phyloP scores from a whole-genome alignment of 2,113 vertebrate genomes.

The Notarius quadriscutis region DNA sequence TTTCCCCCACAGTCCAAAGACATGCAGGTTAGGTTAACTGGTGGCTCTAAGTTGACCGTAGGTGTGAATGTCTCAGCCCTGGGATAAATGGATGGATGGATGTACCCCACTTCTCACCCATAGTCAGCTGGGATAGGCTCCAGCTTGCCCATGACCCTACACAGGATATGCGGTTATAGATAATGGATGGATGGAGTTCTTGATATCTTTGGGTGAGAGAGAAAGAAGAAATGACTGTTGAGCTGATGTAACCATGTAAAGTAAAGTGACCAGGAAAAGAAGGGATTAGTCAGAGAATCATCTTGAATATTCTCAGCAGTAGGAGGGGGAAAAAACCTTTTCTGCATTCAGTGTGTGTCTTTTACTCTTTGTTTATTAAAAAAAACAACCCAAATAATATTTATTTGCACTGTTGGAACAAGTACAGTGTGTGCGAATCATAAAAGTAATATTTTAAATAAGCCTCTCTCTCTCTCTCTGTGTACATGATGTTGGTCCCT shows the following conservation, averaged over 20 bases:
- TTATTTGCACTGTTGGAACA: slow-evolving; percentile 2
- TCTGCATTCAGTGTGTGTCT: not conserved
- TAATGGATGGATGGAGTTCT: too few relatives aligned
- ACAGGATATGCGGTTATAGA: too few relatives aligned
- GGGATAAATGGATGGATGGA: too few relatives aligned
- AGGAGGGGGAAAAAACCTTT: not conserved
- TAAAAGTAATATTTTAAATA: not conserved
- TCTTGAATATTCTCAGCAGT: not conserved
- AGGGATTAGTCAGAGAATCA: not conserved
- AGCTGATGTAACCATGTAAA: not conserved
- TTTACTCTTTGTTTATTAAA: not conserved
- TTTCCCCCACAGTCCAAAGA: too few relatives aligned
- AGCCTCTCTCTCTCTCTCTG: not conserved
- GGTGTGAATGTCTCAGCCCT: too few relatives aligned
- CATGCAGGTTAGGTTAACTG: too few relatives aligned
- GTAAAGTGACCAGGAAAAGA: not conserved
- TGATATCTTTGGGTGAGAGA: too few relatives aligned
- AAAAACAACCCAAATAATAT: not conserved
- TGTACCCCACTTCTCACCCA: too few relatives aligned
- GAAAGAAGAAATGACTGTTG: not conserved
- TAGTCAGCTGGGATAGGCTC: too few relatives aligned
- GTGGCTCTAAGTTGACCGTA: too few relatives aligned
- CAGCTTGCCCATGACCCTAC: too few relatives aligned
- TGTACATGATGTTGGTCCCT: not conserved
- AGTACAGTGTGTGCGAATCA: not conserved